These are phyloP conservation scores for Daboia siamensis DNA, from an alignment of 2,113 vertebrate species.

Conservation along the genomic window DNA sequence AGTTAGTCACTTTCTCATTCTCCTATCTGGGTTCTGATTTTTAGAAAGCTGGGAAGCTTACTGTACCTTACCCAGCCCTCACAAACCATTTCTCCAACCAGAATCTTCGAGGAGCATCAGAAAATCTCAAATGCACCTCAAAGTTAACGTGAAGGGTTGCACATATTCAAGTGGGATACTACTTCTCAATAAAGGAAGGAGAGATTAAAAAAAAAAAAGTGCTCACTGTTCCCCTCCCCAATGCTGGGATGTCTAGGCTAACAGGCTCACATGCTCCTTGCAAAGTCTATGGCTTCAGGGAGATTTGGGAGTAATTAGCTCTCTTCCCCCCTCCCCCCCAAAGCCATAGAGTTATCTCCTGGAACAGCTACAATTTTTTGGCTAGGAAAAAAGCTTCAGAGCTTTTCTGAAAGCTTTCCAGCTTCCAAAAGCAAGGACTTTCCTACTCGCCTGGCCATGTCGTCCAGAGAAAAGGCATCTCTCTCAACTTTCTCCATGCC, in stretches of 20 bases:
- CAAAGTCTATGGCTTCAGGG: not conserved
- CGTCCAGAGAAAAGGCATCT: not conserved
- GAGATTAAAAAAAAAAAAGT: not conserved
- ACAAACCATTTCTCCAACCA: not conserved
- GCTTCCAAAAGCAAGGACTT: not conserved
- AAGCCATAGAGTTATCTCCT: not conserved
- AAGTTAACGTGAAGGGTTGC: not conserved
- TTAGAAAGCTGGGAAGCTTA: not conserved
- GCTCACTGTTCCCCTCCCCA: not conserved
- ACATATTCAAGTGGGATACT: not conserved
- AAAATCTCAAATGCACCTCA: not conserved
- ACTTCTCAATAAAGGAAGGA: not conserved
- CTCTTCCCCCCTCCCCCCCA: accelerated
- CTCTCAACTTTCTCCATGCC: not conserved
- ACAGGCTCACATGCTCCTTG: not conserved
- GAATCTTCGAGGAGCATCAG: not conserved
- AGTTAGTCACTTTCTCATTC: not conserved
- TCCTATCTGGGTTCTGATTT: not conserved
- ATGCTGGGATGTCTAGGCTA: not conserved
- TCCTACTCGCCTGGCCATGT: not conserved
- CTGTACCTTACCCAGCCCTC: not conserved
- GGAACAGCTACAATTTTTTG: not conserved
- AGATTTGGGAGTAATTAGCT: not conserved
- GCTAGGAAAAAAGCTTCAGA: not conserved
- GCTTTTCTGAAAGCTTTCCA: not conserved